These are phyloP conservation scores for Trachelipus rathkii DNA, from an alignment of 1,140 invertebrate genomes.

Conservation along the genomic window DNA sequence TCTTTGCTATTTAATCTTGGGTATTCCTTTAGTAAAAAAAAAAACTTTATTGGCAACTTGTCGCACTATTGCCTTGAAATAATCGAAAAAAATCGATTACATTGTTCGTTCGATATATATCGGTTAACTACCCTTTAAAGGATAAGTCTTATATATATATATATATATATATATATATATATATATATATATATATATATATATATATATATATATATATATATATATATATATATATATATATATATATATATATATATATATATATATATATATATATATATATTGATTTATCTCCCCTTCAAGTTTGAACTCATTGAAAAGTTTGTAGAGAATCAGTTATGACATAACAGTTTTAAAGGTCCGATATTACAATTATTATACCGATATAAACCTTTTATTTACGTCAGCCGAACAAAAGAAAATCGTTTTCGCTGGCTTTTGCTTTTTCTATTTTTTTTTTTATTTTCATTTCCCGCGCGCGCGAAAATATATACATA, in stretches of 20 bases:
- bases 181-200: constrained; percentile 5
- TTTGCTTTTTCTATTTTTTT: neutral
- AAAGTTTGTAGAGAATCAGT: neutral
- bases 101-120: no score
- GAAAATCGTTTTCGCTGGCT: neutral
- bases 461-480: no score
- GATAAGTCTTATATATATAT: no score
- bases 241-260: constrained; percentile 19
- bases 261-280: neutral
- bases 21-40: no score
- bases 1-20: no score
- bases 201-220: neutral
- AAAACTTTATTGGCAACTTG: no score
- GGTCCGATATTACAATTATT: neutral
- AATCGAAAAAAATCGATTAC: no score
- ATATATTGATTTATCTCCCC: neutral
- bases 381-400: neutral
- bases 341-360: neutral
- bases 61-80: no score
- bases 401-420: neutral
- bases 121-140: no score
- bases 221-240: neutral
- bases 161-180: constrained; percentile 5
- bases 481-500: no score
- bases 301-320: neutral